A percentile compares a stretch with the other conserved stretches of the same genome.
phyloP scores from a whole-genome alignment of 2,113 vertebrate species.

The Takifugu flavidus region DNA sequence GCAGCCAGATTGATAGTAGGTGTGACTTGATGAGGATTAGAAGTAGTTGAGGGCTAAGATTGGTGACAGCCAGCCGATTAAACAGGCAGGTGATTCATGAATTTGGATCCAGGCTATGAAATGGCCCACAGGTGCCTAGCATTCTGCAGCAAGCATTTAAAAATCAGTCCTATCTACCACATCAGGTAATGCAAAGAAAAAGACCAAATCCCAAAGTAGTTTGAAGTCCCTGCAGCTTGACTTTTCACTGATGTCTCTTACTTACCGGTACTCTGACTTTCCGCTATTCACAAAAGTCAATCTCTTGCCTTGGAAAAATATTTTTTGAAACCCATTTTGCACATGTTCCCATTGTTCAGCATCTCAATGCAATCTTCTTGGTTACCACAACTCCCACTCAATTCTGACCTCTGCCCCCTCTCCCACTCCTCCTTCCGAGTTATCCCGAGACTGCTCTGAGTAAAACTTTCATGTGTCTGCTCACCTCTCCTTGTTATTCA shows the following conservation, averaged over 20 bases:
- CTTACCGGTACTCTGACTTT: slow-evolving; percentile 32
- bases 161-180: slow-evolving; percentile 17
- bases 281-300: slow-evolving; percentile 26
- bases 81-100: slow-evolving; percentile 51
- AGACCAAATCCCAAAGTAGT: neutral
- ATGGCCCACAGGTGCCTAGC: slow-evolving; percentile 31
- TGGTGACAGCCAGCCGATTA: slow-evolving; percentile 62
- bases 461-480: slow-evolving; percentile 52
- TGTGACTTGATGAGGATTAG: slow-evolving; percentile 45
- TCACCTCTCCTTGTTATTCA: slow-evolving; percentile 49
- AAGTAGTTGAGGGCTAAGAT: slow-evolving; percentile 30
- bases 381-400: slow-evolving; percentile 43
- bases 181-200: neutral
- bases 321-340: slow-evolving; percentile 1
- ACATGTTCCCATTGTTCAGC: slow-evolving; percentile 45
- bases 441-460: slow-evolving; percentile 29
- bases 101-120: slow-evolving; percentile 36
- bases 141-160: slow-evolving; percentile 29
- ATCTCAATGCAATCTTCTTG: slow-evolving; percentile 41
- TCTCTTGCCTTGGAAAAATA: slow-evolving; percentile 23
- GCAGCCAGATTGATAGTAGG: slow-evolving; percentile 25
- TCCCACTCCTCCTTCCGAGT: slow-evolving; percentile 7
- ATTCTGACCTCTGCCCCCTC: slow-evolving; percentile 8
- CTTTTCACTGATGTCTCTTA: neutral
- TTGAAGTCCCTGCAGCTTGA: neutral